Conservation (phyloP, 2,888 invertebrate species). For the Eupithecia dodoneata region DNA sequence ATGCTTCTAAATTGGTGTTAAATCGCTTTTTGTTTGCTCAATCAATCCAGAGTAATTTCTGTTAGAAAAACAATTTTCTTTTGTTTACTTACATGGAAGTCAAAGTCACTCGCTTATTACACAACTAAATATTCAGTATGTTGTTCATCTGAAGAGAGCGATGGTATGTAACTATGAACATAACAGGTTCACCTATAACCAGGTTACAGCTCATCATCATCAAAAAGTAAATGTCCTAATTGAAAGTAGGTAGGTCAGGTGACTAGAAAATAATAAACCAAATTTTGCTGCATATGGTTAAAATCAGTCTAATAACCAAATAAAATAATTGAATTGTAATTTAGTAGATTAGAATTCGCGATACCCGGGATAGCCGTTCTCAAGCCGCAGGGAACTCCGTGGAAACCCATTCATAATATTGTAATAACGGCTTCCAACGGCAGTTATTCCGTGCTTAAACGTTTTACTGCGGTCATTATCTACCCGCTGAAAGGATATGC, state of each 20-base stretch:
- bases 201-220: not conserved
- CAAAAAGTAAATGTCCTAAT: not conserved
- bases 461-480: constrained; percentile 85
- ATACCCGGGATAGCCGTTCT: constrained; percentile 27
- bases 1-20: constrained; percentile 67
- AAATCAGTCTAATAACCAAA: constrained; percentile 9
- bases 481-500: constrained; percentile 84
- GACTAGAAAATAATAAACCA: not conserved
- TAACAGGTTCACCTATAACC: too few species aligned
- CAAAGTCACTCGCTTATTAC: not conserved
- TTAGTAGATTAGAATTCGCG: constrained; percentile 37
- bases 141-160: too few species aligned
- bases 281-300: not conserved
- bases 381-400: constrained; percentile 47
- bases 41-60: constrained; percentile 69
- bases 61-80: constrained; percentile 67
- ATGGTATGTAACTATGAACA: too few species aligned
- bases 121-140: not conserved
- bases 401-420: constrained; percentile 82
- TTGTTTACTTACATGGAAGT: constrained; percentile 54
- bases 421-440: constrained; percentile 82
- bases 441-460: constrained; percentile 84
- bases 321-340: constrained; percentile 36
- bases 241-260: not conserved
- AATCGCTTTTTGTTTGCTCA: constrained; percentile 75